These are phyloP conservation scores for Hafferia zeledoni DNA, from an alignment of 2,797 vertebrate genomes.

Conservation along the genomic window DNA sequence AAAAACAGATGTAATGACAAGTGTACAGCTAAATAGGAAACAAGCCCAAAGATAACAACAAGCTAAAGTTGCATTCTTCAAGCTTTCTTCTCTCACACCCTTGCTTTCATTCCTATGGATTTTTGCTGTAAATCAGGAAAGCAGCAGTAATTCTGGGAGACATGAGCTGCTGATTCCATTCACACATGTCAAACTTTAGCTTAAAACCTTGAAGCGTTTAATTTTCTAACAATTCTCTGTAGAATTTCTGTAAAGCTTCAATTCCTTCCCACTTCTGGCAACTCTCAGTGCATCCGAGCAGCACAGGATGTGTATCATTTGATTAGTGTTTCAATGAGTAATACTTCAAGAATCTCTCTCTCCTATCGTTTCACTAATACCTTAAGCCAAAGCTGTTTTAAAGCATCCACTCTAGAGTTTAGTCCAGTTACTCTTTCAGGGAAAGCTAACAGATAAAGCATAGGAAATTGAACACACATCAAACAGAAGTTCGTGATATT, in stretches of 20 bases:
- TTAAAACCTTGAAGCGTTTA: slow-evolving; percentile 6
- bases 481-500: not conserved
- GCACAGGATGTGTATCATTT: slow-evolving; percentile 8
- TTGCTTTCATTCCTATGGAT: not conserved
- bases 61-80: not conserved
- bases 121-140: not conserved
- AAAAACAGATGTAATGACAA: slow-evolving; percentile 6
- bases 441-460: not conserved
- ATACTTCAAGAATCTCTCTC: not conserved
- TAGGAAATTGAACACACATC: not conserved
- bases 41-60: not conserved
- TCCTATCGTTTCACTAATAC: not conserved
- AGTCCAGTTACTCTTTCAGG: not conserved
- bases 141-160: not conserved
- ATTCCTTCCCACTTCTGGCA: not conserved
- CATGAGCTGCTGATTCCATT: not conserved
- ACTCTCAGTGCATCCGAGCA: not conserved
- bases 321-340: slow-evolving; percentile 5
- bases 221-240: slow-evolving; percentile 2
- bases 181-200: not conserved
- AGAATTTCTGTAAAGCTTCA: slow-evolving; percentile 8
- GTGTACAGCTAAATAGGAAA: not conserved
- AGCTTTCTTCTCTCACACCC: not conserved
- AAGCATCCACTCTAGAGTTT: not conserved
- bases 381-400: not conserved